phyloP scores from a whole-genome alignment of 2,797 vertebrate genomes.

The Cichlasoma orientale region DNA sequence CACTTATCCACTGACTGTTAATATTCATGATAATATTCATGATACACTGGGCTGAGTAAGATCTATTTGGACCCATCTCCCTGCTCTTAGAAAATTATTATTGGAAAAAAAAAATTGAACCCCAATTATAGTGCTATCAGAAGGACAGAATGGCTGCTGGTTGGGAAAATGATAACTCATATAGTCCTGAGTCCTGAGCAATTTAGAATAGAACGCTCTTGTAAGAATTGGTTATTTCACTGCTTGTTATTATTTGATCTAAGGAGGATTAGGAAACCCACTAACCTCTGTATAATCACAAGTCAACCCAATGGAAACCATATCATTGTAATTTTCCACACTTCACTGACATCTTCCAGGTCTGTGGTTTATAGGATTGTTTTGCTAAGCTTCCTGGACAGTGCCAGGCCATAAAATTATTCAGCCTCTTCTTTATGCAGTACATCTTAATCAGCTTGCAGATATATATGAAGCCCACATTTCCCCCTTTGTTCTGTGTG shows the following conservation, averaged over 20 bases:
- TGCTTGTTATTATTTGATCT: not conserved
- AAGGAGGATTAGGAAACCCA: not conserved
- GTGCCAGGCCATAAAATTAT: not conserved
- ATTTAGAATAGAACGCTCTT: not conserved
- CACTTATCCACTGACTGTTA: not conserved
- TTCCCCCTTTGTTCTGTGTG: slow-evolving; percentile 18
- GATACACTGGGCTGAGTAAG: not conserved
- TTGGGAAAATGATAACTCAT: not conserved
- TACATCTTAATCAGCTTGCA: not conserved
- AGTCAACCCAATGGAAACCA: not conserved
- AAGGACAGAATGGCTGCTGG: not conserved
- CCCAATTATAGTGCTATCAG: slow-evolving; percentile 3
- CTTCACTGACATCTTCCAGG: not conserved
- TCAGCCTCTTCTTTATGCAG: not conserved
- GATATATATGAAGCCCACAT: not conserved
- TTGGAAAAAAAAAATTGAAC: slow-evolving; percentile 14
- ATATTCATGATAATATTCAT: slow-evolving; percentile 5
- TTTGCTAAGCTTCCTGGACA: not conserved
- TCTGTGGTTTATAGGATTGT: not conserved
- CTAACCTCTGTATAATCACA: not conserved
- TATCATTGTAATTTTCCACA: not conserved
- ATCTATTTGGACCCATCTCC: slow-evolving; percentile 1
- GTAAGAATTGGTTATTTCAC: not conserved
- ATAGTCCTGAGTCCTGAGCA: not conserved
- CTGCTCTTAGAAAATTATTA: slow-evolving; percentile 13